phyloP scores from a whole-genome alignment of 2,113 vertebrate species.

The Casuarius casuarius region DNA sequence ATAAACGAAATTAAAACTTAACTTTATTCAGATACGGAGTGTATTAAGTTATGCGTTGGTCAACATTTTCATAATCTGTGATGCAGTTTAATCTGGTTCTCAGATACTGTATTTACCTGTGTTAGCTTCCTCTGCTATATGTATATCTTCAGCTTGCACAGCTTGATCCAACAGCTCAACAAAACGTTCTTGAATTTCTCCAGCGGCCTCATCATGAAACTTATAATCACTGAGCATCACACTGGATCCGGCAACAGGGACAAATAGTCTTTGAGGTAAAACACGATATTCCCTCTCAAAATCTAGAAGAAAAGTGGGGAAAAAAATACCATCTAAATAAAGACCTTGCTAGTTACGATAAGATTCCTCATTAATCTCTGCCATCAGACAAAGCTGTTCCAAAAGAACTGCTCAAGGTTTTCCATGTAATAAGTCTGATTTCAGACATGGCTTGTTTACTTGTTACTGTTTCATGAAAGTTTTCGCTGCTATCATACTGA shows the following conservation, averaged over 20 bases:
- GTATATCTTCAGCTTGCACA: conserved; percentile 74
- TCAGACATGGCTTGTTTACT: background rate
- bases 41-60: background rate
- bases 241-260: conserved; percentile 73
- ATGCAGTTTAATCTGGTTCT: background rate
- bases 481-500: background rate
- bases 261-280: conserved; percentile 82
- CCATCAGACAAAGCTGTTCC: background rate
- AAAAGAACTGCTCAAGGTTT: background rate
- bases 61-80: background rate
- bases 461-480: background rate
- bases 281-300: conserved; percentile 70
- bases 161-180: conserved; percentile 79
- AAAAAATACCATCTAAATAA: conserved; percentile 16
- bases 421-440: background rate
- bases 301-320: conserved; percentile 46
- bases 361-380: background rate
- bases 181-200: conserved; percentile 80
- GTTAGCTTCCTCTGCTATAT: conserved; percentile 73
- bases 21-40: background rate
- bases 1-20: background rate
- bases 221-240: conserved; percentile 83
- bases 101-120: conserved; percentile 71
- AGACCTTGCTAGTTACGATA: background rate
- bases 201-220: conserved; percentile 77